Base-by-base conservation (phyloP, 2,113 vertebrate genomes). In the Etheostoma cragini region DNA sequence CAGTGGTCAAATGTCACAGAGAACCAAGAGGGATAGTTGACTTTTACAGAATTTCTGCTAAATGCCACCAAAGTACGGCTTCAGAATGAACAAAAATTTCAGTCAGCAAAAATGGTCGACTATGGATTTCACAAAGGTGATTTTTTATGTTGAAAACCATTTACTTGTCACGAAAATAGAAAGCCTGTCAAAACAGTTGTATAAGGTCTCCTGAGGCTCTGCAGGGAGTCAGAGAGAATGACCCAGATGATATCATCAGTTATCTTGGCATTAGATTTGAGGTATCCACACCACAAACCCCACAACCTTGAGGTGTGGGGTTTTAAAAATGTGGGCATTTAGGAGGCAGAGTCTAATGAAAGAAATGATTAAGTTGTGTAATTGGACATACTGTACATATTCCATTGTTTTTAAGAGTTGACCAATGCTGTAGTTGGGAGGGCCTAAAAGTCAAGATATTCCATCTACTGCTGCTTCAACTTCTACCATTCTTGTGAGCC, bases 1-100 rank as follows among this genome's bases (percentile, higher is more conserved):
- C n/a, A 49, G 17, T 62, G 49, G 22, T 62, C 38, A 58, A 60
- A 70, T 57, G 64, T 78, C 65, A 84, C 38, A 17, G 24, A 53
- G 35, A 47, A 61, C 33, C 62, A 54, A 53, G 15, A 46, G 22
- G 24, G 30, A 38, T 3, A 16, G 16, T 5, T 22, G 24, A 62
- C 26, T 38, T 50, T 58, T 58, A 30, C 24, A 47, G 22, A 19
- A 35, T 2, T 24, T 6, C 16, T 35, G 61, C 16, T 38, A 22
- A 68, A 73, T 42, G 4, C 0, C 0, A 16, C 17, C 11, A 46
- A 72, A 78, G 24, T 10, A 33, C n/a, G 16, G 35, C 24, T 11
- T 16, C 6, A 33, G 24, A 49, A 46, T 35, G 4, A 64, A 45
- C 30, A 49, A 13, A 61, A 68, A 54, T 21, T 70, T 3, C 16